Base-by-base conservation (phyloP, 2,113 vertebrate species). In the Apus apus region DNA sequence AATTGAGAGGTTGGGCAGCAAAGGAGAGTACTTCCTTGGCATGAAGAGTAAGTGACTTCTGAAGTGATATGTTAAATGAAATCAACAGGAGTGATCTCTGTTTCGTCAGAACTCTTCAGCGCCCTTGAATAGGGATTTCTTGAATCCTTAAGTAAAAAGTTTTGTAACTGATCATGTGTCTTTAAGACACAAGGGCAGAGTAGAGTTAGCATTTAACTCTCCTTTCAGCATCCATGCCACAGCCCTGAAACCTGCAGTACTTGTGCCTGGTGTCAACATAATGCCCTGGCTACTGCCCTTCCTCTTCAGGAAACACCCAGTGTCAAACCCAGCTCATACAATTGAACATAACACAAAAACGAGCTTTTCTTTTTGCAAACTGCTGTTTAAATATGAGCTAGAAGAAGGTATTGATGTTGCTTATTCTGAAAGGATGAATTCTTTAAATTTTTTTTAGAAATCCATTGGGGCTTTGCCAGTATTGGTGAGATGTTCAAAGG, bases 401-500 rank as follows among this genome's bases (percentile, higher is more conserved):
- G 68, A 56, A 50, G 72, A 76, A 80, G 30, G 54, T 83, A 2
- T 85, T 54, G 70, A 51, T 56, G 25, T 54, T 86, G 51, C 46
- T 74, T 86, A 19, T 87, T 93, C 80, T 74, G 36, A 62, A 80
- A 88, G 50, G 60, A 50, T 75, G 22, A 32, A 6, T 81, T 78
- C 85, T 58, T 89, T 72, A 30, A 43, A 43, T 43, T 43, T 43
- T 43, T 43, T 60, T 65, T 36, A 48, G 60, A 92, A 92, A 86
- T 84, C 89, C 84, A 43, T 4, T 77, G 75, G 27, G 91, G 57
- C 79, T 81, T 95, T 95, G 93, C 88, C 91, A 92, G 0, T 72
- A 84, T 36, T 94, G 80, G 73, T 84, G 84, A 84, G 81, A 81
- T 60, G 25, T 83, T 71, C 65, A 80, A 72, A 94, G 91, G 73